Evolutionary conservation across 2,113 vertebrate genomes (phyloP).

Genomic region (Saccopteryx bilineata): DNA sequence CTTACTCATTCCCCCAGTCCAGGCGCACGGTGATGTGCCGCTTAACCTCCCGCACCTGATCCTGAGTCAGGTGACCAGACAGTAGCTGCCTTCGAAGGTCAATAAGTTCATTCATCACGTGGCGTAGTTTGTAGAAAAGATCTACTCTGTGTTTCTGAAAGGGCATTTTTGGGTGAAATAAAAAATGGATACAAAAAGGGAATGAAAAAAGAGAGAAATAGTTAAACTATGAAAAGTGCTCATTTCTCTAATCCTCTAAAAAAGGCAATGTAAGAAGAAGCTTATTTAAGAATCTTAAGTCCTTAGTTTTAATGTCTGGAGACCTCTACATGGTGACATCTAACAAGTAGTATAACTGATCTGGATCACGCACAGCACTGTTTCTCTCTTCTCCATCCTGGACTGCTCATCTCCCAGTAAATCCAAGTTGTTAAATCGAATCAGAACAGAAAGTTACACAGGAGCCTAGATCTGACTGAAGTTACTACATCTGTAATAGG

Average conservation of each 20-base stretch:
- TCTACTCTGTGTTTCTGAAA: conserved; percentile 97
- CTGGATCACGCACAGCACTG: not conserved
- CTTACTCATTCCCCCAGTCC: conserved; percentile 99
- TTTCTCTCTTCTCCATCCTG: not conserved
- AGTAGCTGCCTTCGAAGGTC: conserved; percentile 97
- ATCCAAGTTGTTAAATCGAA: conserved; percentile 1
- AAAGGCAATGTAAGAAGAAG: conserved; percentile 74
- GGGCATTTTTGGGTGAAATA: conserved; percentile 74
- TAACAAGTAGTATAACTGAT: not conserved
- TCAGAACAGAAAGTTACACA: conserved; percentile 38
- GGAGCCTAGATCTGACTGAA: not conserved
- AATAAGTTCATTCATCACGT: conserved; percentile 99
- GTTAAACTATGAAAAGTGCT: conserved; percentile 79
- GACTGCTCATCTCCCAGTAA: conserved; percentile 1
- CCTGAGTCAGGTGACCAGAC: conserved; percentile 96
- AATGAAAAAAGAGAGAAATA: conserved; percentile 77
- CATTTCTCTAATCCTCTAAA: conserved; percentile 74
- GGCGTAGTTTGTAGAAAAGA: conserved; percentile 97
- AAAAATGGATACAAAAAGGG: conserved; percentile 63
- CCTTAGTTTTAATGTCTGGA: conserved; percentile 25
- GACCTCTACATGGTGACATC: not conserved
- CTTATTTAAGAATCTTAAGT: conserved; percentile 44
- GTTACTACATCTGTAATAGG: not conserved
- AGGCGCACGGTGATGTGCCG: conserved; percentile 96
- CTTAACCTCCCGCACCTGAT: conserved; percentile 97